These are phyloP conservation scores for Pseudochirops corinnae DNA, from an alignment of 2,797 vertebrate species.

Conservation along the genomic window DNA sequence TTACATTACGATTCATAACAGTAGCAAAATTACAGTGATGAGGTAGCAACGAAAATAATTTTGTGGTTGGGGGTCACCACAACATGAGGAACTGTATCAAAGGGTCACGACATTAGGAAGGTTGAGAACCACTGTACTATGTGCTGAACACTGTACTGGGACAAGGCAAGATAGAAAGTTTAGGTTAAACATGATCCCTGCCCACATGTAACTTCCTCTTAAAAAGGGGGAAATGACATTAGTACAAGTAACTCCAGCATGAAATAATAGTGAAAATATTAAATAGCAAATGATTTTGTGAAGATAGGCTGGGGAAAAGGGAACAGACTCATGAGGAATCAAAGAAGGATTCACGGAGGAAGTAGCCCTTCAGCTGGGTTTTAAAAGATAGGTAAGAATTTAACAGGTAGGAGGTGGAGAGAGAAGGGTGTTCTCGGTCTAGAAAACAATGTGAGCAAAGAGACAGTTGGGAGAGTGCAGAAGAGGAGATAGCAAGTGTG, in stretches of 20 bases:
- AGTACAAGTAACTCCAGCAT: background rate
- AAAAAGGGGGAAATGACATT: background rate
- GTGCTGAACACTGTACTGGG: background rate
- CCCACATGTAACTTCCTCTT: background rate
- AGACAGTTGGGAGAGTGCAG: background rate
- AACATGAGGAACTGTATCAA: no score
- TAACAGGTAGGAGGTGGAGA: background rate
- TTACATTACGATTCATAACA: no score
- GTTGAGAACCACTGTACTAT: background rate
- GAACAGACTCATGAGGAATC: background rate
- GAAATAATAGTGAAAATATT: background rate
- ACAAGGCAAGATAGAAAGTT: background rate
- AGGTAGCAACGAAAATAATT: no score
- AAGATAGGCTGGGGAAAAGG: background rate
- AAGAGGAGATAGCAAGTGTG: background rate
- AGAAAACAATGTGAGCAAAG: background rate
- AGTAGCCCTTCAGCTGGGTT: background rate
- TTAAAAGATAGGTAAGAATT: background rate
- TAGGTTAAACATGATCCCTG: background rate
- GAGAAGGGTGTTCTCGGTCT: background rate
- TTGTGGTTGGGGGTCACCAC: no score
- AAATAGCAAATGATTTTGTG: background rate
- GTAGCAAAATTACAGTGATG: no score
- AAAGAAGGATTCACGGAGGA: background rate
- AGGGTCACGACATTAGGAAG: no score